A percentile compares a stretch with the other conserved stretches of the same genome.
These are phyloP conservation scores for Notechis scutatus DNA, from an alignment of 2,113 vertebrate species.

Conservation along the genomic window DNA sequence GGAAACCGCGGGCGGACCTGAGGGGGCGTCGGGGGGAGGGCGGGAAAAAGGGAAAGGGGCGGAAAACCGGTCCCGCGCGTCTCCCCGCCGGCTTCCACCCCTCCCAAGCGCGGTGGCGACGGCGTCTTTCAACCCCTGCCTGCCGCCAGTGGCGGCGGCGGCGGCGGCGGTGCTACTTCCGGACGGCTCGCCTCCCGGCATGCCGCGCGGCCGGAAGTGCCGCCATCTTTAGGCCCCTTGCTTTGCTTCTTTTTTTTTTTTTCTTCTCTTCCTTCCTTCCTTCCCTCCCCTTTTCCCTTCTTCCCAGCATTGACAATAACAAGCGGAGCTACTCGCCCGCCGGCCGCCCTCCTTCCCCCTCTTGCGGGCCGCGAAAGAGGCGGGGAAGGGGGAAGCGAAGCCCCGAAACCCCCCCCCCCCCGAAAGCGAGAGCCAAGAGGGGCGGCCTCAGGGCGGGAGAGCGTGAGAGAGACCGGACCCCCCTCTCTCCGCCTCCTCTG, in stretches of 20 bases:
- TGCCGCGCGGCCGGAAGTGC: constrained; percentile 57
- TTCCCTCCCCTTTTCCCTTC: too few species aligned
- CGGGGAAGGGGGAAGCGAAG: constrained; percentile 22
- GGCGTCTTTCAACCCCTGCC: too few species aligned
- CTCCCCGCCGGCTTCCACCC: too few species aligned
- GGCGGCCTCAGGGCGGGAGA: constrained; percentile 10
- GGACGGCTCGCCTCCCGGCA: constrained; percentile 46
- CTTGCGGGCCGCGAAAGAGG: constrained; percentile 16
- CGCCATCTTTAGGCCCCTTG: constrained; percentile 60
- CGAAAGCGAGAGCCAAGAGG: too few species aligned
- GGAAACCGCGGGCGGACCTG: rapidly evolving
- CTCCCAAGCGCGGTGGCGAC: background rate
- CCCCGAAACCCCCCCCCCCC: too few species aligned
- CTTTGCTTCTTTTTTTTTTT: background rate
- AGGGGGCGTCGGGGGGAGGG: too few species aligned
- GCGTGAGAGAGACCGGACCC: background rate
- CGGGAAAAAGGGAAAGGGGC: rapidly evolving
- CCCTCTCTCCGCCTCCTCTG: background rate
- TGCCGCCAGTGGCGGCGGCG: background rate
- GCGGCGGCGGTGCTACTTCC: constrained; percentile 25
- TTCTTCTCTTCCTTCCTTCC: too few species aligned
- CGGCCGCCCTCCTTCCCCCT: constrained; percentile 28
- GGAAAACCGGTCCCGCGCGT: background rate
- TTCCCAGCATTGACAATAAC: constrained; percentile 60
- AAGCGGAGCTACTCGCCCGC: constrained; percentile 39